Conservation (phyloP, 2,113 vertebrate species). For the Clarias macrocephalus region DNA sequence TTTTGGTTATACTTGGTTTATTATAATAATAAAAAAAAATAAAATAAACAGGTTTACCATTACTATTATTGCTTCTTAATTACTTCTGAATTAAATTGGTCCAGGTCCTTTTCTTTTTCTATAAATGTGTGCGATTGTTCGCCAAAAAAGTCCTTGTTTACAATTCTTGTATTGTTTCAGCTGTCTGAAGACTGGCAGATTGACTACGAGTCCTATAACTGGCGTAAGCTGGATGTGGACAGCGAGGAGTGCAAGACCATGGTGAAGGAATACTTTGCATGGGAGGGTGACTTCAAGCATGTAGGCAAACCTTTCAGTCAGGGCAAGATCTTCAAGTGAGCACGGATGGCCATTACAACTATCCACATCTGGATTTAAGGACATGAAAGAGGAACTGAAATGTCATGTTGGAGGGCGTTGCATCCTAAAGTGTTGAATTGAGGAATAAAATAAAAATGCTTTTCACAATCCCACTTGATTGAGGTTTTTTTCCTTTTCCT, state of each 20-base stretch:
- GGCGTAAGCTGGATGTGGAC: conserved; percentile 84
- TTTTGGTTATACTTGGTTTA: neutral
- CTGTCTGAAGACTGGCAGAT: conserved; percentile 86
- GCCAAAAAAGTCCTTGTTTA: neutral
- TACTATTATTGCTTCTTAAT: neutral
- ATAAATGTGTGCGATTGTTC: neutral
- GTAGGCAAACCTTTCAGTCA: conserved; percentile 85
- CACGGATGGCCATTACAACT: conserved; percentile 30
- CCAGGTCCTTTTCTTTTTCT: neutral
- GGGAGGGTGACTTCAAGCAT: conserved; percentile 89
- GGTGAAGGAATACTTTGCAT: conserved; percentile 88
- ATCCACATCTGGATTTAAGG: conserved; percentile 55
- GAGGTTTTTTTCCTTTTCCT: conserved; percentile 32
- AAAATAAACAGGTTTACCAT: neutral
- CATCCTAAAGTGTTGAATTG: conserved; percentile 60
- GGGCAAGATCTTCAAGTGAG: conserved; percentile 92
- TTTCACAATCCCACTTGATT: conserved; percentile 62
- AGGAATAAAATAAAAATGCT: conserved; percentile 68
- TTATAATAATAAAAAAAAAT: too few relatives aligned
- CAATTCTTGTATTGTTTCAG: conserved; percentile 59
- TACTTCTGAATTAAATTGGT: neutral
- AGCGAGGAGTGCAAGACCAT: conserved; percentile 85
- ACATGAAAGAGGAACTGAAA: conserved; percentile 63
- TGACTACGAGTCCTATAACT: conserved; percentile 88
- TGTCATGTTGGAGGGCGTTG: conserved; percentile 58